phyloP scores from a whole-genome alignment of 2,797 vertebrate genomes.

The Anguilla marmorata region DNA sequence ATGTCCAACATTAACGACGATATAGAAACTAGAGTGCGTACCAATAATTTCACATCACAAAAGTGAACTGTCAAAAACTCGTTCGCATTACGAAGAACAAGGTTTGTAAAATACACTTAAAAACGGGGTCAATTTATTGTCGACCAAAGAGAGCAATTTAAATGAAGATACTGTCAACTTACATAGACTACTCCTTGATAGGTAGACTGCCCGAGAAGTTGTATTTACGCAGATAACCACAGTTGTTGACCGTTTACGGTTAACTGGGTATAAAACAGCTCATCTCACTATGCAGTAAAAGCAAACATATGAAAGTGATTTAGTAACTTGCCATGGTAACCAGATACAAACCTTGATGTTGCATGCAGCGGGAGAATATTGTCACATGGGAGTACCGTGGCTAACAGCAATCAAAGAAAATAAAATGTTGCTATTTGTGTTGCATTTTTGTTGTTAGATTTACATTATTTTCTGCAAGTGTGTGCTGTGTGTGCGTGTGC shows the following conservation, averaged over 20 bases:
- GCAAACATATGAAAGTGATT: neutral
- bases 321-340: neutral
- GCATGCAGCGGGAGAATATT: neutral
- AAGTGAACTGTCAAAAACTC: neutral
- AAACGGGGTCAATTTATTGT: too few relatives aligned
- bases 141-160: too few relatives aligned
- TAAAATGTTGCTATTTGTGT: neutral
- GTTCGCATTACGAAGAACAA: too few relatives aligned
- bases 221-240: too few relatives aligned
- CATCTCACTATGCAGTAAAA: neutral
- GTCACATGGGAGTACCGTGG: neutral
- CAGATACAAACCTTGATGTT: neutral
- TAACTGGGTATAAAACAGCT: neutral
- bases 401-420: neutral
- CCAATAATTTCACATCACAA: neutral
- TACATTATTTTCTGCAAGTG: too few relatives aligned
- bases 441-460: neutral
- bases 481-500: neutral
- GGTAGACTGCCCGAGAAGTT: too few relatives aligned
- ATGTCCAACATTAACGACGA: neutral
- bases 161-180: neutral
- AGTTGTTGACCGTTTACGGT: neutral
- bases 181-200: too few relatives aligned
- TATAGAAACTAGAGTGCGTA: neutral
- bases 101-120: too few relatives aligned